Evolutionary conservation across 1,140 invertebrate species (phyloP).

Genomic region (Diorhabda elongata): DNA sequence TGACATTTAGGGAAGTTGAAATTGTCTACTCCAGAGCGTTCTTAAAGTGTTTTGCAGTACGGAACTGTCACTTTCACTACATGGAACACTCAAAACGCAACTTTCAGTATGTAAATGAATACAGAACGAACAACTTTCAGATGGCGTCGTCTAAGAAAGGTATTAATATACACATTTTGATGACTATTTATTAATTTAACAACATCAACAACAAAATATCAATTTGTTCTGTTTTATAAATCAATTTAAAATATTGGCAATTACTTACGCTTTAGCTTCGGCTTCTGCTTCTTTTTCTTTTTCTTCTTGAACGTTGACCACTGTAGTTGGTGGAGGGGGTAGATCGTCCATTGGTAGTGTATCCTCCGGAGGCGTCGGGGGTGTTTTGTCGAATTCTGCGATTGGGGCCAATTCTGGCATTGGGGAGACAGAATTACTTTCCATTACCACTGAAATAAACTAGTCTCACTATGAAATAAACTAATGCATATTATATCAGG

Average conservation of each 20-base stretch:
- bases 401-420: slow-evolving; percentile 61
- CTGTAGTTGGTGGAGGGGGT: slow-evolving; percentile 55
- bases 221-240: not conserved
- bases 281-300: slow-evolving; percentile 49
- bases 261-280: slow-evolving; percentile 40
- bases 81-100: too few species aligned
- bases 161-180: too few species aligned
- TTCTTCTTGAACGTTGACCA: slow-evolving; percentile 53
- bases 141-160: too few species aligned
- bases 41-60: too few species aligned
- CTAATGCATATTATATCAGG: too few species aligned
- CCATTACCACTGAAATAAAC: slow-evolving; percentile 44
- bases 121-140: too few species aligned
- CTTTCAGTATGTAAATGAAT: too few species aligned
- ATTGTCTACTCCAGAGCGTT: too few species aligned
- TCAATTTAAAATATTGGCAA: not conserved
- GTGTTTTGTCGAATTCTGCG: slow-evolving; percentile 61
- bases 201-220: not conserved
- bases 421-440: slow-evolving; percentile 59
- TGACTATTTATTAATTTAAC: not conserved
- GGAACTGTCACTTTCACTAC: too few species aligned
- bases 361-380: slow-evolving; percentile 57
- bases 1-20: too few species aligned
- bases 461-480: too few species aligned
- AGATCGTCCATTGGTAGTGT: slow-evolving; percentile 58